Percentiles rank a stretch among this genome's conserved stretches.
Evolutionary conservation across 92 coral and sea anemone species (phyloP).

Genomic region (Porites lobata): DNA sequence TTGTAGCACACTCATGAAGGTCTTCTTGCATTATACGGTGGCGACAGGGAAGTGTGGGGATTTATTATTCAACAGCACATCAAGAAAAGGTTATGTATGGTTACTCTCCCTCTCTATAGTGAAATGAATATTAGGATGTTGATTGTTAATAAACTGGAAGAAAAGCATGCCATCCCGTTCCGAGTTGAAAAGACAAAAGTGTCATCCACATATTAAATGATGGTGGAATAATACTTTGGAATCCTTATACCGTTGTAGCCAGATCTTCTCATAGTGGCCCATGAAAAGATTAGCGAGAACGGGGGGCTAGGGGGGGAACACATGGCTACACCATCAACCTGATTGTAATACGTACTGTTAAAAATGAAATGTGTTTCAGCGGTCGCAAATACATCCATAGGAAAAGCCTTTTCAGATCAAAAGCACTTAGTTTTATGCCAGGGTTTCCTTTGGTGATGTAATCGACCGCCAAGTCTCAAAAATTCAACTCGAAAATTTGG

Average conservation of each 20-base stretch:
- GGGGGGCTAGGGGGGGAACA: not conserved
- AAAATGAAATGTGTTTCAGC: not conserved
- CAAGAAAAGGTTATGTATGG: not conserved
- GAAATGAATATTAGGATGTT: constrained; percentile 17
- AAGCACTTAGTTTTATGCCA: not conserved
- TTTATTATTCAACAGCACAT: no score
- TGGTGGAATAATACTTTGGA: constrained; percentile 7
- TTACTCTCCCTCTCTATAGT: constrained; percentile 6
- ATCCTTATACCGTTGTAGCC: not conserved
- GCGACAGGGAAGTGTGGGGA: no score
- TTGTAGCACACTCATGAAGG: no score
- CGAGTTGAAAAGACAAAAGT: constrained; percentile 24
- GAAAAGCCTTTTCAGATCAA: not conserved
- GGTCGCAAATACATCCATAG: not conserved
- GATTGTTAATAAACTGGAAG: not conserved
- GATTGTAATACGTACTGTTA: not conserved
- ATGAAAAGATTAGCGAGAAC: not conserved
- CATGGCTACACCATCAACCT: constrained; percentile 2
- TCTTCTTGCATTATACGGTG: no score
- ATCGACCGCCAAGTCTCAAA: not conserved
- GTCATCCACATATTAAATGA: constrained; percentile 23
- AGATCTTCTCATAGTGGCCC: constrained; percentile 43
- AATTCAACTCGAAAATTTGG: not conserved
- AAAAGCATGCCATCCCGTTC: not conserved
- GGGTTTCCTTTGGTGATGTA: not conserved